These are phyloP conservation scores for Drosophila ananassae DNA, from an alignment of 1,140 invertebrate genomes.

Conservation along the genomic window DNA sequence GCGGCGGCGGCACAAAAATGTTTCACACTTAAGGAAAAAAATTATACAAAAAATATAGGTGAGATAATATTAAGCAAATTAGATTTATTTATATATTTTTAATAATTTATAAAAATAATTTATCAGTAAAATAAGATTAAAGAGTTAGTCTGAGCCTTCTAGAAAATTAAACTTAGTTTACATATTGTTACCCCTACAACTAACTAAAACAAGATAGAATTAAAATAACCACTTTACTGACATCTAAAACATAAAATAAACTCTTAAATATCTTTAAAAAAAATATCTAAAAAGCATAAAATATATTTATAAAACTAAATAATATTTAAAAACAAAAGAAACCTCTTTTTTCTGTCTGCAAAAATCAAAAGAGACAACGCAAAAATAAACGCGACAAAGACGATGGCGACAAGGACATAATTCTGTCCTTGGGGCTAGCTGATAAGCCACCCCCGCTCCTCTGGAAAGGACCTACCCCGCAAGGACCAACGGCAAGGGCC, in stretches of 20 bases:
- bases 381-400: slow-evolving; percentile 40
- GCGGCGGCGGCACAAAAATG: slow-evolving; percentile 47
- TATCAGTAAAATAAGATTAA: too few relatives aligned
- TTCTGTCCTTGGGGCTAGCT: slow-evolving; percentile 72
- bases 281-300: neutral
- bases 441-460: slow-evolving; percentile 40
- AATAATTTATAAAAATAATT: too few relatives aligned
- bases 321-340: neutral
- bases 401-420: slow-evolving; percentile 64
- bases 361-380: slow-evolving; percentile 9
- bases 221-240: neutral
- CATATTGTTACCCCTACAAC: too few relatives aligned
- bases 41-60: neutral
- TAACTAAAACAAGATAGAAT: neutral
- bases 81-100: too few relatives aligned
- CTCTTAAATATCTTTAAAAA: neutral
- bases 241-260: neutral
- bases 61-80: too few relatives aligned
- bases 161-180: too few relatives aligned
- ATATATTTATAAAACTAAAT: neutral
- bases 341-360: neutral
- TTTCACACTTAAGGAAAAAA: slow-evolving; percentile 22
- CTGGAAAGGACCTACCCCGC: neutral
- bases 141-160: too few relatives aligned
- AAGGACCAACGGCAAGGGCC: slow-evolving; percentile 54